Base-by-base conservation (phyloP, 2,113 vertebrate genomes). In the Cyanoliseus patagonus region DNA sequence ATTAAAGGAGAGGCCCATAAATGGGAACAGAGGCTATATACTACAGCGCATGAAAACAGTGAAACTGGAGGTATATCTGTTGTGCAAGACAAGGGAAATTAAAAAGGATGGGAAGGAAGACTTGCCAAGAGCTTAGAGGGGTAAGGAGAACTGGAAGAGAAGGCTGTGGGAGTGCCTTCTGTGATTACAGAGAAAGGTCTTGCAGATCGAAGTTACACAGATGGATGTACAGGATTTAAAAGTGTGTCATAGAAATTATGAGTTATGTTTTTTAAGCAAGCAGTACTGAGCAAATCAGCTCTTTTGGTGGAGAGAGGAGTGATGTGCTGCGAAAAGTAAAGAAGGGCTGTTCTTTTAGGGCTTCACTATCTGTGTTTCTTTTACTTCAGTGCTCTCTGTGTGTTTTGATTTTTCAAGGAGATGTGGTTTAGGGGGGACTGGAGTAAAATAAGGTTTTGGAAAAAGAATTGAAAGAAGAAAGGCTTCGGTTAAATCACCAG, bases 361-460 rank as follows among this genome's bases (percentile, higher is more conserved):
- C 51, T 79, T 84, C 19, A 6, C 80, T 83, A 4, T 46, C 61
- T 62, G 4, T 74, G 10, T 82, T 94, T 67, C 31, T 81, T 83
- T 6, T 70, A 7, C 31, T 47, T 81, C 39, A 81, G 66, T 77
- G n/a, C 42, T 73, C 37, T 76, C 17, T 49, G 39, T 35, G 18
- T 92, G 44, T 73, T 42, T 67, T 88, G 78, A 61, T 62, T 87
- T 49, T 78, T 86, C 47, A 67, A 73, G 86, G 55, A 77, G 28
- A 53, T 82, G 69, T 88, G 57, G 51, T 75, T 91, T 86, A 39
- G 35, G 19, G n/a, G 14, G 7, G 3, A 20, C 13, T 61, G 35
- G 70, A 79, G 86, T 69, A 74, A 92, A 82, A 75, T 28, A 75
- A 80, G 77, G 61, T 81, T 95, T 81, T 92, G 64, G 86, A 66